Base-by-base conservation (phyloP, 2,888 invertebrate genomes). In the Lycophotia porphyrea region DNA sequence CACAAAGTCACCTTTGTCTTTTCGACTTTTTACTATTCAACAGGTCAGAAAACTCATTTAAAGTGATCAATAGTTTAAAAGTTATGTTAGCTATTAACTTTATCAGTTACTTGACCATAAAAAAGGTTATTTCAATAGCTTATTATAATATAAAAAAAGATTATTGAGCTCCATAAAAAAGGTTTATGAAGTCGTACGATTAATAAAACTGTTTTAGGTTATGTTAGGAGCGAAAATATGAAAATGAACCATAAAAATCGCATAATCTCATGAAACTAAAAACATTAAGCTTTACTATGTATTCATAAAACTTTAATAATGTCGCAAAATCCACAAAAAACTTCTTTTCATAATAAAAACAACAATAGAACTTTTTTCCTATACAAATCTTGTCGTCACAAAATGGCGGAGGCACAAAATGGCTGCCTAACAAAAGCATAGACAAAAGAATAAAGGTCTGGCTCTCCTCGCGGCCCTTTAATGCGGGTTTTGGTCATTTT, bases 401-500 rank as follows among this genome's bases (percentile, higher is more conserved):
- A 93, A 93, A 94, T 93, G 93, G 93, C 90, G 87, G 91, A 77
- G 71, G 76, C 71, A 86, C 90, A 92, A 93, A 91, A 93, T 93
- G 93, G 90, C 90, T 70, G 90, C 86, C 85, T 78, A 83, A 90
- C 91, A 92, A 92, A 90, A 85, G 91, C 90, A 91, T 92, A 94
- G 94, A 95, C 93, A 95, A 95, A 95, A 94, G 94, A 94, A 95
- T 94, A 92, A 92, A 93, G 93, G 92, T 88, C 90, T 89, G 90
- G 78, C 89, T 89, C 91, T 92, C 91, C 90, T 91, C 90, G 89
- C 90, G 91, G 91, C 91, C 91, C 89, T 90, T 91, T 94, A 95
- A 95, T 93, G 94, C 93, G 91, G 93, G 94, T 91, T 89, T 89
- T 91, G 94, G 95, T 94, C 94, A 95, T 95, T 96, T 95, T 91